A percentile compares a stretch with the other conserved stretches of the same genome.
phyloP scores from a whole-genome alignment of 2,113 vertebrate species.

The Tachysurus fulvidraco region DNA sequence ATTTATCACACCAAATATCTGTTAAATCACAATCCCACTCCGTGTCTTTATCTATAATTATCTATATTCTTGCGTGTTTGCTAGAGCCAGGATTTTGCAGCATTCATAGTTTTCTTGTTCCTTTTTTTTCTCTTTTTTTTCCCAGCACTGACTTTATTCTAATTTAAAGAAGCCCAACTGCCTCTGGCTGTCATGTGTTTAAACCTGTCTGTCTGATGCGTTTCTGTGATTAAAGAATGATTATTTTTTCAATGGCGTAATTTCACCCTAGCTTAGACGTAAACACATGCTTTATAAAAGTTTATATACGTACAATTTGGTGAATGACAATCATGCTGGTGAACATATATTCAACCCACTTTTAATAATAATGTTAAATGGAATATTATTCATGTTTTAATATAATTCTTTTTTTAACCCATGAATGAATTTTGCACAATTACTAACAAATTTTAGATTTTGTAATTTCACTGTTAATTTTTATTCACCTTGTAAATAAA shows the following conservation, averaged over 20 bases:
- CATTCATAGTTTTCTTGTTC: neutral
- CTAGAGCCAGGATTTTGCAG: neutral
- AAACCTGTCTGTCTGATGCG: neutral
- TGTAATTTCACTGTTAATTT: neutral
- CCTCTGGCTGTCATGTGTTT: neutral
- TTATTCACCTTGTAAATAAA: neutral
- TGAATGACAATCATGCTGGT: neutral
- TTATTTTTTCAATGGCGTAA: neutral
- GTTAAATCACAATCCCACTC: neutral
- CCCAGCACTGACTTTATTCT: neutral
- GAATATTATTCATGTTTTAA: neutral
- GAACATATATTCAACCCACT: neutral
- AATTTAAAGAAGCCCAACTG: neutral
- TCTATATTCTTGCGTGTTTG: neutral
- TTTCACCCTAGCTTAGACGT: neutral
- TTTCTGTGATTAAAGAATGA: neutral
- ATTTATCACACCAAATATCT: too few relatives aligned
- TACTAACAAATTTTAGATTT: neutral
- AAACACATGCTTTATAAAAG: neutral
- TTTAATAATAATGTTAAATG: neutral
- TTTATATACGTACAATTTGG: neutral
- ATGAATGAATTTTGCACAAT: neutral
- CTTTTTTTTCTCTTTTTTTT: neutral
- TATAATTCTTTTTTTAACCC: neutral
- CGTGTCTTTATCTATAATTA: neutral